Conservation (phyloP, 2,888 invertebrate species). For the Drosophila buzzatii region DNA sequence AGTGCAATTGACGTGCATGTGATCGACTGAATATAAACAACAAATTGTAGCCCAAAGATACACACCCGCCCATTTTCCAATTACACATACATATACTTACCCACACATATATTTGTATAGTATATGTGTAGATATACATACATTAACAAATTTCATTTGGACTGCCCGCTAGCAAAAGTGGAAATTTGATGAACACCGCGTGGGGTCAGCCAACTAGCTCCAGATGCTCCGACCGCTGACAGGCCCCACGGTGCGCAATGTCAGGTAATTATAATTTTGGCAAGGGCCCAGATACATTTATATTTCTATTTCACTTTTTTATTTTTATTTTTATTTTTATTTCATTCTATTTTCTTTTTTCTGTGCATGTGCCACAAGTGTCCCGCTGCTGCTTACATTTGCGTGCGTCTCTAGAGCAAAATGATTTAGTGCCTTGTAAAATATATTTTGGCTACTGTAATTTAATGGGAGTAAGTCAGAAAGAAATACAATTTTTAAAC, state of each 20-base stretch:
- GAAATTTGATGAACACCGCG: conserved; percentile 50
- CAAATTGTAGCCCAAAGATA: conserved; percentile 41
- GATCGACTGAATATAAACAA: conserved; percentile 34
- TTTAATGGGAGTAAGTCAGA: neutral
- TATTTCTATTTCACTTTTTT: neutral
- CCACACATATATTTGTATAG: neutral
- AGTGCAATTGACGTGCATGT: conserved; percentile 51
- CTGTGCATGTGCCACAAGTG: conserved; percentile 17
- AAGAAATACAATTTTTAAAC: neutral
- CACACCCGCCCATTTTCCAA: conserved; percentile 25
- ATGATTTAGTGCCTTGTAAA: conserved; percentile 8
- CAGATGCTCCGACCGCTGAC: conserved; percentile 37
- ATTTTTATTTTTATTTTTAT: conserved; percentile 3
- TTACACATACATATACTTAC: neutral
- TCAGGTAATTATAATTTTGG: conserved; percentile 65
- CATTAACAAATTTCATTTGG: conserved; percentile 29
- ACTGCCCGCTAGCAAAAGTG: conserved; percentile 28
- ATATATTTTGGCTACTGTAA: conserved; percentile 3
- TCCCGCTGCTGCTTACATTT: conserved; percentile 34
- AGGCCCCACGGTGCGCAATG: conserved; percentile 45
- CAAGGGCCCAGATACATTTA: conserved; percentile 51
- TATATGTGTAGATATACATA: neutral
- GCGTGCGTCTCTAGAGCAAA: conserved; percentile 6
- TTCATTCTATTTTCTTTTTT: neutral
- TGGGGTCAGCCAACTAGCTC: conserved; percentile 54